These are phyloP conservation scores for Pelmatolapia mariae DNA, from an alignment of 2,113 vertebrate genomes.

Conservation along the genomic window DNA sequence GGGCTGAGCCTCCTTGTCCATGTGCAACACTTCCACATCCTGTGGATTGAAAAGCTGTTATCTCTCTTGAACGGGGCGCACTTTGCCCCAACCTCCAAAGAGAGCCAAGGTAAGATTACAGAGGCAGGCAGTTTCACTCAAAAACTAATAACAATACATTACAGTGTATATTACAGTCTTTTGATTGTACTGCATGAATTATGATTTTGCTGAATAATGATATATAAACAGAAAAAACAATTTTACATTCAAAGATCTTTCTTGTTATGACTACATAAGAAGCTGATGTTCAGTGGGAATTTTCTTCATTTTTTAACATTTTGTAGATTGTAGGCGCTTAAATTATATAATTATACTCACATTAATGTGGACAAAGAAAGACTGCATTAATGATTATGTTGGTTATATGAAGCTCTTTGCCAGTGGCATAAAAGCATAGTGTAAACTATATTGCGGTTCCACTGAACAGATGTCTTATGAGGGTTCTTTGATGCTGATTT, in stretches of 20 bases:
- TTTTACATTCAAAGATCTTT: background rate
- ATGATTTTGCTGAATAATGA: background rate
- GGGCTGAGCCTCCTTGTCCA: background rate
- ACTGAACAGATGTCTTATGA: background rate
- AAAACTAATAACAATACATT: background rate
- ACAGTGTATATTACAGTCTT: background rate
- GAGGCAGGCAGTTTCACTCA: background rate
- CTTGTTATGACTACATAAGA: background rate
- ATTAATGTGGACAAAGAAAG: background rate
- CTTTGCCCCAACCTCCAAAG: background rate
- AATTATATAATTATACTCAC: background rate
- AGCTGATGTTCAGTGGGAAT: background rate
- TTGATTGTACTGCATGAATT: background rate
- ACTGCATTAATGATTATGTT: conserved; percentile 4
- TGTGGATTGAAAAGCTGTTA: background rate
- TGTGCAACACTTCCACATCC: background rate
- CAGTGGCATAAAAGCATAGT: background rate
- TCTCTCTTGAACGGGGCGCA: background rate
- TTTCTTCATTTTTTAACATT: background rate
- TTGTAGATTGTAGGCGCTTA: background rate
- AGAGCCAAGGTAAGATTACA: conserved; percentile 45
- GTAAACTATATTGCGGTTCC: background rate
- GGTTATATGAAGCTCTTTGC: background rate
- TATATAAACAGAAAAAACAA: background rate
- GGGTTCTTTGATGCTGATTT: background rate